Evolutionary conservation across 2,888 invertebrate species (phyloP).

Genomic region (Dyspetes luteomarginatus): DNA sequence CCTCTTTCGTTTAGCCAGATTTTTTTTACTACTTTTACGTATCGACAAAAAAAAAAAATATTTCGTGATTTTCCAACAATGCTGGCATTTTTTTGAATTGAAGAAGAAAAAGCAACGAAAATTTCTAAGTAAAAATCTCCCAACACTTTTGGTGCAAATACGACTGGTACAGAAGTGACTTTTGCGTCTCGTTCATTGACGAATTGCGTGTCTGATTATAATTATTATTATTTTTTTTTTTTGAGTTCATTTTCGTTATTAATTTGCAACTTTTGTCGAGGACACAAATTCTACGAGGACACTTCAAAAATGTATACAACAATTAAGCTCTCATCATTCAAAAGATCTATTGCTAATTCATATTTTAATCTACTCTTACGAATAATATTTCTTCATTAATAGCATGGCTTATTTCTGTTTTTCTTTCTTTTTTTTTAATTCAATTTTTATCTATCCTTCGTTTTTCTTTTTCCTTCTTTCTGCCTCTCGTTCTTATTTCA

Average conservation of each 20-base stretch:
- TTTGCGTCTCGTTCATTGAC: conserved; percentile 13
- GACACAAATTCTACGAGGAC: conserved; percentile 17
- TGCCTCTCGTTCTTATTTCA: conserved; percentile 2
- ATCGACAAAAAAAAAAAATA: not conserved
- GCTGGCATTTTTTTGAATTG: not conserved
- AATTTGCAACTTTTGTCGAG: conserved; percentile 41
- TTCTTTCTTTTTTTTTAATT: conserved; percentile 36
- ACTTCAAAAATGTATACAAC: conserved; percentile 65
- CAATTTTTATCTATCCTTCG: too few relatives aligned
- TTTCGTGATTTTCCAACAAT: not conserved
- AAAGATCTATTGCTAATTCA: conserved; percentile 64
- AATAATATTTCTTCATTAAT: conserved; percentile 53
- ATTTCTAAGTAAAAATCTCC: conserved; percentile 45
- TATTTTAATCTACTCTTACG: conserved; percentile 59
- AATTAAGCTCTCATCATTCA: conserved; percentile 68
- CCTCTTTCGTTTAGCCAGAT: conserved; percentile 23
- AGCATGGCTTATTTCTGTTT: conserved; percentile 57
- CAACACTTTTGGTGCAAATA: conserved; percentile 49
- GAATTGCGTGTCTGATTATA: conserved; percentile 10
- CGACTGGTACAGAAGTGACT: conserved; percentile 48
- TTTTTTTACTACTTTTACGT: not conserved
- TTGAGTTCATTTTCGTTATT: conserved; percentile 1
- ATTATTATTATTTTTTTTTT: not conserved
- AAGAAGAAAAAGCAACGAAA: conserved; percentile 10
- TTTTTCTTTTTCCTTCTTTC: conserved; percentile 28